Percentiles rank a stretch among this genome's conserved stretches.
phyloP scores from a whole-genome alignment of 1,140 invertebrate species.

The Meloidogyne floridensis region DNA sequence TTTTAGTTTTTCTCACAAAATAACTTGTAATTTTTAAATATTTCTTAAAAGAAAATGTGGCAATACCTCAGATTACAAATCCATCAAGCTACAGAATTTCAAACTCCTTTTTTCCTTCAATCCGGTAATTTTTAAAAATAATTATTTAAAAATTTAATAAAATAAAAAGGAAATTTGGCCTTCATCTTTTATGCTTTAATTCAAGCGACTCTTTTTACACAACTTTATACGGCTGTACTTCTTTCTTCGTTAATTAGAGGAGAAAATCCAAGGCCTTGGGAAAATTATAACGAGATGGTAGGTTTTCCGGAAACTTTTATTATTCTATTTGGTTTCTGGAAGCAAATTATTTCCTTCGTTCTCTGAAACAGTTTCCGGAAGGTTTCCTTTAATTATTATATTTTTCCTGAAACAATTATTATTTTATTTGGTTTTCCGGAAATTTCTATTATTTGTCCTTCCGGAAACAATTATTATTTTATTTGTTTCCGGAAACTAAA shows the following conservation, averaged over 20 bases:
- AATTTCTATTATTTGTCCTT: too few relatives aligned
- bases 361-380: too few relatives aligned
- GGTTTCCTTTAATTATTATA: too few relatives aligned
- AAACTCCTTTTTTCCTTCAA: conserved; percentile 42
- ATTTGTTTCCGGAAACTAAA: too few relatives aligned
- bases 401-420: too few relatives aligned
- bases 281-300: conserved; percentile 45
- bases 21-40: too few relatives aligned
- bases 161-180: conserved; percentile 40
- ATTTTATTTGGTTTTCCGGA: too few relatives aligned
- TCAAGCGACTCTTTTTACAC: conserved; percentile 47
- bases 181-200: conserved; percentile 46
- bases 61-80: conserved; percentile 46
- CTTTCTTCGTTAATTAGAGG: conserved; percentile 47
- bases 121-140: conserved; percentile 29
- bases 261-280: conserved; percentile 43
- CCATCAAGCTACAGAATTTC: conserved; percentile 47
- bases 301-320: too few relatives aligned
- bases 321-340: too few relatives aligned
- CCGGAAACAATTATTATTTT: too few relatives aligned
- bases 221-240: conserved; percentile 47
- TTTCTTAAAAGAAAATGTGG: conserved; percentile 39
- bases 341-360: too few relatives aligned
- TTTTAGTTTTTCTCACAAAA: too few relatives aligned
- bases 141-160: neutral